Base-by-base conservation (phyloP, 2,888 invertebrate species). In the Nudaria mundana region DNA sequence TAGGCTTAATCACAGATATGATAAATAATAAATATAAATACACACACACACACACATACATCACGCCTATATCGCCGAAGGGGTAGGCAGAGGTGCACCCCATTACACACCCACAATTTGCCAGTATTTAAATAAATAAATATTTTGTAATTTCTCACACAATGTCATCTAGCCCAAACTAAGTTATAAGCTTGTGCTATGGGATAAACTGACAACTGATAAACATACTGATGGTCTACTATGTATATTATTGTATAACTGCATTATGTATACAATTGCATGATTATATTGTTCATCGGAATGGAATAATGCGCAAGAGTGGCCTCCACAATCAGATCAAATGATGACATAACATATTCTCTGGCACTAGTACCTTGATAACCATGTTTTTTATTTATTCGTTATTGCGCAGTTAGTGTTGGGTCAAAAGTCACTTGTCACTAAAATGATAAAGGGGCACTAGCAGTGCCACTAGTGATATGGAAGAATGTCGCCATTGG, bases 391-490 rank as follows among this genome's bases (percentile, higher is more conserved):
- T n/a, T 28, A 38, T 29, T 29, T 22, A 34, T 37, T 35, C 7
- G 22, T 34, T 24, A 40, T 16, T 30, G 39, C 39, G 40, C 34
- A 46, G 5, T 3, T 30, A 42, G 37, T 43, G 24, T 23, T 32
- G 30, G 35, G 40, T 40, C 30, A 44, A 22, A 39, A 6, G 40
- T 40, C 35, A 32, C 25, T 32, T 38, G 42, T 11, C 42, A 43
- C 42, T 43, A 43, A 33, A 30, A 33, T 38, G 42, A 37, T 43
- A 43, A 37, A 25, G 33, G 23, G 37, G 26, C 33, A 32, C 37
- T 37, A 30, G 20, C 22, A 25, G 25, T 40, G 22, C 33, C 37
- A 40, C 12, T 14, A 24, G 22, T 13, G 41, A 37, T 32, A 37
- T 31, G 14, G 11, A 20, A 2, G 14, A 15, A 12, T 32, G 26